Percentiles rank a stretch among this genome's conserved stretches.
Evolutionary conservation across 1,140 invertebrate species (phyloP).

Genomic region (Drosophila athabasca): DNA sequence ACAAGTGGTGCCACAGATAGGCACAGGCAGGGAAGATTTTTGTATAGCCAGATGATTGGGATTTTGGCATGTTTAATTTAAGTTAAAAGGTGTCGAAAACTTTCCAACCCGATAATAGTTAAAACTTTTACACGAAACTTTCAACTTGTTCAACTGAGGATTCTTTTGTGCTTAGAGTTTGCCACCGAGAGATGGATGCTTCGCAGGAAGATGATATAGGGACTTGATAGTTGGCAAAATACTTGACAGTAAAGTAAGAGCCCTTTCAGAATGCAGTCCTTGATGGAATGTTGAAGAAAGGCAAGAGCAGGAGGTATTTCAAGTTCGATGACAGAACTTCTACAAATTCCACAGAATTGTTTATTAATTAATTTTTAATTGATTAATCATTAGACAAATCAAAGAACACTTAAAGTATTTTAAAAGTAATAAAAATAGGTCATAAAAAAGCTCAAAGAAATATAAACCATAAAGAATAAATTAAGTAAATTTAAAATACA

Average conservation of each 20-base stretch:
- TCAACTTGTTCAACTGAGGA: conserved; percentile 19
- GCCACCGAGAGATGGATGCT: not conserved
- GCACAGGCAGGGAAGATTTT: conserved; percentile 19
- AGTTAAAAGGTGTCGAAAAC: conserved; percentile 71
- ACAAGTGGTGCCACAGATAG: not conserved
- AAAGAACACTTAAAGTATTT: too few relatives aligned
- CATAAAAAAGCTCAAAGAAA: too few relatives aligned
- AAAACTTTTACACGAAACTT: conserved; percentile 42
- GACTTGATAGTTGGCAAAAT: conserved; percentile 16
- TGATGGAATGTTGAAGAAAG: too few relatives aligned
- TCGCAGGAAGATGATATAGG: conserved; percentile 31
- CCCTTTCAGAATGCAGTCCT: too few relatives aligned
- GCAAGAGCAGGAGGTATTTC: too few relatives aligned
- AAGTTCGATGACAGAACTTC: too few relatives aligned
- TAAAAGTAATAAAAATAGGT: too few relatives aligned
- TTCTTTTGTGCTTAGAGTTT: conserved; percentile 17
- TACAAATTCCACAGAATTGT: too few relatives aligned
- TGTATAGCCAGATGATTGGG: conserved; percentile 60
- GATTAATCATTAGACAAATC: too few relatives aligned
- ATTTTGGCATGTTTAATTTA: conserved; percentile 65
- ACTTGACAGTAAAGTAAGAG: conserved; percentile 11
- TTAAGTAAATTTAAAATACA: too few relatives aligned
- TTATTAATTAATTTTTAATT: too few relatives aligned
- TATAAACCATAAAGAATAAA: too few relatives aligned
- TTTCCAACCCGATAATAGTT: conserved; percentile 51